A percentile compares a stretch with the other conserved stretches of the same genome.
Evolutionary conservation across 2,113 vertebrate genomes (phyloP).

Genomic region (Bungarus multicinctus): DNA sequence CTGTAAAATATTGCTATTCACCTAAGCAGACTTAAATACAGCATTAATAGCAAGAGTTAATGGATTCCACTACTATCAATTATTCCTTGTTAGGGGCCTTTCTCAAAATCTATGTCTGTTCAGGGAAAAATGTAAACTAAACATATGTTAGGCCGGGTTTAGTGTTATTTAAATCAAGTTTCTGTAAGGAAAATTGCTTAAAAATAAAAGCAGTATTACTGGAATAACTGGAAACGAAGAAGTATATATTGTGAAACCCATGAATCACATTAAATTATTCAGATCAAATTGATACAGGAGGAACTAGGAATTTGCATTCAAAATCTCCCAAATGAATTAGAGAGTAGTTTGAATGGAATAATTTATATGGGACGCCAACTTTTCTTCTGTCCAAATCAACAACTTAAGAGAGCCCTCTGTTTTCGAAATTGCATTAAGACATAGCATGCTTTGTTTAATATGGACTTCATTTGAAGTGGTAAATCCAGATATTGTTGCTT

Average conservation of each 20-base stretch:
- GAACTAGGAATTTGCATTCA: neutral
- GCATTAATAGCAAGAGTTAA: neutral
- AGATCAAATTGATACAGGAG: neutral
- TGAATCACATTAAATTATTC: neutral
- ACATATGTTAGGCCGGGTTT: neutral
- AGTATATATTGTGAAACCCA: neutral
- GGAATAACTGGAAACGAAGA: neutral
- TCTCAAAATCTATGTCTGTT: neutral
- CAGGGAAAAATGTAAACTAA: neutral
- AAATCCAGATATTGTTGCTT: neutral
- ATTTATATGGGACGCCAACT: neutral
- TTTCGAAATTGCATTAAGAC: neutral
- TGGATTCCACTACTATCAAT: neutral
- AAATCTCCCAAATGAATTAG: neutral
- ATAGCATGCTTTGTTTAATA: neutral
- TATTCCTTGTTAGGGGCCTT: neutral
- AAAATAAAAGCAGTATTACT: neutral
- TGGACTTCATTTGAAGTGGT: neutral
- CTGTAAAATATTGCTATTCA: neutral
- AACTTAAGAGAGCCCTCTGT: neutral
- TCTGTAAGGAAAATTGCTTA: neutral
- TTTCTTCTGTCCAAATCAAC: neutral
- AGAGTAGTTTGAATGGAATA: neutral
- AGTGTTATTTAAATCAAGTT: neutral
- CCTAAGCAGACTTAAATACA: neutral